Base-by-base conservation (phyloP, 2,113 vertebrate genomes). In the Collichthys lucidus region DNA sequence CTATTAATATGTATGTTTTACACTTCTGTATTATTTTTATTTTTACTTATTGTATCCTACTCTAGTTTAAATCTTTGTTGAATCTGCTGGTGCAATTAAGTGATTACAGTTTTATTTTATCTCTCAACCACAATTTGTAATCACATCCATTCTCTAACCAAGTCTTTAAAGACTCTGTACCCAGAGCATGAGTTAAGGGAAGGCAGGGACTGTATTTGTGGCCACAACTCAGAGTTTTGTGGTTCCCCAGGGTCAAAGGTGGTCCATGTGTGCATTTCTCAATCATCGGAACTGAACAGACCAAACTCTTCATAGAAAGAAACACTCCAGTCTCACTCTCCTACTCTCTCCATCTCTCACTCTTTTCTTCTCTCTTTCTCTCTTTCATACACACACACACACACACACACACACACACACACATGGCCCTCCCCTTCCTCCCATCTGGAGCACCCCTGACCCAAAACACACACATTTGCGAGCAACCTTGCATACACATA, bases 401-500 rank as follows among this genome's bases (percentile, higher is more conserved):
- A 29, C 26, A 29, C 4, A 29, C 47, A 70, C 1, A 40, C 77
- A 59, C 55, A 56, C n/a, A 52, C 50, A 53, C 29, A 72, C 62
- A 76, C 22, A 71, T 31, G 29, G n/a, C 60, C 62, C 42, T 73
- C 82, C 64, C 62, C 64, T 86, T 83, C 75, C 82, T 83, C 84
- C 90, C 92, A 93, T 90, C 89, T 92, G 90, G 90, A 92, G 80
- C 56, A 87, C 82, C 81, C 80, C 72, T 87, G 76, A 83, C 81
- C 71, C 75, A 79, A 87, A 81, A 75, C 80, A 87, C 78, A 87
- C 75, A 74, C 15, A 76, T 53, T 67, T 59, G 55, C 47, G 49
- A 69, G 70, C 63, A 49, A 47, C 55, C 40, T 46, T 76, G 35
- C 72, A 61, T 69, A 64, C 52, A 70, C 79, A 83, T 62, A 60